Evolutionary conservation across 2,113 vertebrate species (phyloP).

Genomic region (Orientallactaga bullata): DNA sequence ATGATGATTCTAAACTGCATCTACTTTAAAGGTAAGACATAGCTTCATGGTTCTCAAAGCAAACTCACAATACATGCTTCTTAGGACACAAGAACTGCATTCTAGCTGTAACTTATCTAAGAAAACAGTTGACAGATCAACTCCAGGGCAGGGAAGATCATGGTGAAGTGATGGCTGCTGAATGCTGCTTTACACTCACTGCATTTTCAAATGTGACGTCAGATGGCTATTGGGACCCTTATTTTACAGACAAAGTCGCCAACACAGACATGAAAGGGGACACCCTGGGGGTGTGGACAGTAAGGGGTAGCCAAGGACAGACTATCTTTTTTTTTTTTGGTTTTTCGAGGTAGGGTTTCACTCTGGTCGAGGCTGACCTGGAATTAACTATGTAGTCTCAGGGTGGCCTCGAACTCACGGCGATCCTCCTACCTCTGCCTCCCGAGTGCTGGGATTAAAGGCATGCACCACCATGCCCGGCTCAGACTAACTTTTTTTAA

Average conservation of each 20-base stretch:
- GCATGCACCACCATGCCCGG: too few species aligned
- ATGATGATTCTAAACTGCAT: conserved; percentile 98
- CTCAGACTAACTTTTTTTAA: too few species aligned
- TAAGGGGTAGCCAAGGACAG: background rate
- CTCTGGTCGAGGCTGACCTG: too few species aligned
- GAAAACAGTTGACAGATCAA: background rate
- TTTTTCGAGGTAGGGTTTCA: too few species aligned
- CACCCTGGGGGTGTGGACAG: background rate
- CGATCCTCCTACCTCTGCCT: too few species aligned
- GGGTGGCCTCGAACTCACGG: too few species aligned
- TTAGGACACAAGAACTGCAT: background rate
- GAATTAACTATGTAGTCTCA: too few species aligned
- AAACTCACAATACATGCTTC: background rate
- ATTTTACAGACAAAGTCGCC: background rate
- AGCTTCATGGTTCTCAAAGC: background rate
- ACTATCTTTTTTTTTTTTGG: too few species aligned
- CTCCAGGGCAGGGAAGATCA: background rate
- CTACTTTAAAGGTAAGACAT: conserved; percentile 97
- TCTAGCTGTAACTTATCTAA: background rate
- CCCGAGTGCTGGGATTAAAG: too few species aligned
- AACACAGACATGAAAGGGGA: background rate
- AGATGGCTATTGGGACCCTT: background rate
- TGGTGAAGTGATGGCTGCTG: background rate
- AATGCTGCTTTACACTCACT: background rate
- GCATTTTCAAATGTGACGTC: background rate